These are phyloP conservation scores for Cryptoblepharus egeriae DNA, from an alignment of 2,797 vertebrate species.

Conservation along the genomic window DNA sequence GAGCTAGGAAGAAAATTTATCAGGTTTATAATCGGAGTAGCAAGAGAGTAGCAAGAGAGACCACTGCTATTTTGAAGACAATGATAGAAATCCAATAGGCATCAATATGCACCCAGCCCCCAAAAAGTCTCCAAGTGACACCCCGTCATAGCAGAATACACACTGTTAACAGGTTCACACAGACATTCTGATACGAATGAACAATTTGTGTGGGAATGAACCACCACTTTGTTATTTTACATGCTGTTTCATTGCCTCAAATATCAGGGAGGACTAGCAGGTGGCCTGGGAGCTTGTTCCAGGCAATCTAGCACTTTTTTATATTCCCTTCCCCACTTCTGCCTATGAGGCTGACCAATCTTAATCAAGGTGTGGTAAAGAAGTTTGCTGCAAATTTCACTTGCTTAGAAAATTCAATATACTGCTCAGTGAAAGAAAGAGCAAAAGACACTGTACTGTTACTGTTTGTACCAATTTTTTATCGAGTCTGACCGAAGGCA, in stretches of 20 bases:
- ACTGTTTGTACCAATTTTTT: not conserved
- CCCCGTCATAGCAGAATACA: not conserved
- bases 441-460: not conserved
- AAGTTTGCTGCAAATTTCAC: not conserved
- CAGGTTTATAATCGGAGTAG: conserved; percentile 74
- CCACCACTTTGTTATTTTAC: not conserved
- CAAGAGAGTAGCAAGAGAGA: conserved; percentile 72
- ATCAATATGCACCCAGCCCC: not conserved
- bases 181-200: too few relatives aligned
- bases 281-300: not conserved
- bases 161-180: not conserved
- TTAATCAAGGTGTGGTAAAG: not conserved
- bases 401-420: not conserved
- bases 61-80: conserved; percentile 57
- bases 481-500: not conserved
- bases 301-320: not conserved
- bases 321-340: not conserved
- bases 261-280: not conserved
- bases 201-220: not conserved
- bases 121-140: not conserved
- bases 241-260: not conserved
- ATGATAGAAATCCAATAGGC: not conserved
- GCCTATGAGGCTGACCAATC: not conserved
- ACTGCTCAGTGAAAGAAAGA: not conserved
- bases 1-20: conserved; percentile 75